Conservation (phyloP, 2,113 vertebrate genomes). For the Podilymbus podiceps region DNA sequence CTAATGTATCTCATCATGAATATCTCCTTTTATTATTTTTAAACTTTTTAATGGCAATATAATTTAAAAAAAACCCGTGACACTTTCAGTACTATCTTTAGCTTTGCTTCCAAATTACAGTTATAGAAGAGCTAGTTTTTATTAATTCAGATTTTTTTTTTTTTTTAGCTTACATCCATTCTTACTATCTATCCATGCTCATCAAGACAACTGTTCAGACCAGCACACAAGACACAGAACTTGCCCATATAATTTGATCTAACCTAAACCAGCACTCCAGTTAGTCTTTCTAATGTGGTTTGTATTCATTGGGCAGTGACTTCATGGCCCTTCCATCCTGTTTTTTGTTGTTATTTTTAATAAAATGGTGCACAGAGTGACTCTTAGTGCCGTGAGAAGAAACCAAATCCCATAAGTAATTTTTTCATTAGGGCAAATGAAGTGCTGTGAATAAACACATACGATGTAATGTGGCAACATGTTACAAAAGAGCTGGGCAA, state of each 20-base stretch:
- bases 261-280: conserved; percentile 76
- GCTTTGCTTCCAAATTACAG: conserved; percentile 34
- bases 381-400: conserved; percentile 30
- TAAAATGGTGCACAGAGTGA: conserved; percentile 47
- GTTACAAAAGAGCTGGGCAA: not conserved
- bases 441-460: conserved; percentile 47
- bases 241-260: conserved; percentile 67
- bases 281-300: conserved; percentile 83
- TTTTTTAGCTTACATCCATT: not conserved
- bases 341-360: conserved; percentile 41
- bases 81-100: conserved; percentile 24
- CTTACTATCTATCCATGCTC: conserved; percentile 29
- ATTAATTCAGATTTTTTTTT: not conserved
- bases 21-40: not conserved
- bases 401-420: conserved; percentile 55
- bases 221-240: conserved; percentile 67
- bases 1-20: no score
- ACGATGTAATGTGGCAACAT: not conserved
- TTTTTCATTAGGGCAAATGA: conserved; percentile 62
- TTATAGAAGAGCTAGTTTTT: conserved; percentile 30
- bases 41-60: conserved; percentile 33
- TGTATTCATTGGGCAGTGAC: conserved; percentile 81
- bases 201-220: conserved; percentile 73
- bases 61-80: not conserved
- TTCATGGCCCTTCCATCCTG: conserved; percentile 84